Conservation (phyloP, 2,888 invertebrate species). For the Phania funesta region DNA sequence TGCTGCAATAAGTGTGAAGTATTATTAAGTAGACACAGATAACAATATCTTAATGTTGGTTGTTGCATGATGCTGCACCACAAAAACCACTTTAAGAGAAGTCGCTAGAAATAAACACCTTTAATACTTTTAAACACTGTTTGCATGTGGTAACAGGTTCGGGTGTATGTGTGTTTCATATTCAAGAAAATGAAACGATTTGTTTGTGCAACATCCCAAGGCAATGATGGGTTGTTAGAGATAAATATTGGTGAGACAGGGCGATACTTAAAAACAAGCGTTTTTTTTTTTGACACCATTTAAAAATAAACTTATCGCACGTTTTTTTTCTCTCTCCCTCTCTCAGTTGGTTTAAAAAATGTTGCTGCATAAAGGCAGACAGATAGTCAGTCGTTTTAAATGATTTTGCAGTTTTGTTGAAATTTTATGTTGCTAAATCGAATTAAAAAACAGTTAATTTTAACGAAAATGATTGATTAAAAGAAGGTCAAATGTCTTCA, state of each 20-base stretch:
- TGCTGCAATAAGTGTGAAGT: slow-evolving; percentile 59
- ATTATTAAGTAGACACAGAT: slow-evolving; percentile 55
- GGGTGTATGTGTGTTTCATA: not conserved
- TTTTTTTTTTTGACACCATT: slow-evolving; percentile 13
- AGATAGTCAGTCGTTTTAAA: not conserved
- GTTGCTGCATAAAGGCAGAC: slow-evolving; percentile 19
- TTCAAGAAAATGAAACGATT: slow-evolving; percentile 37
- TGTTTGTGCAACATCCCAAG: slow-evolving; percentile 25
- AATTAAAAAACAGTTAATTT: slow-evolving; percentile 67
- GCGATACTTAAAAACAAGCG: not conserved
- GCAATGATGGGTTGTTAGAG: slow-evolving; percentile 54
- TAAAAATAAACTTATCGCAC: not conserved
- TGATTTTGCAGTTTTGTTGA: slow-evolving; percentile 40
- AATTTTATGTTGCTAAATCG: not conserved
- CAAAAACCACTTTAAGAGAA: slow-evolving; percentile 25
- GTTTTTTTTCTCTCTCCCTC: not conserved
- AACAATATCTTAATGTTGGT: slow-evolving; percentile 30
- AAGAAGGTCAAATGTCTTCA: slow-evolving; percentile 68
- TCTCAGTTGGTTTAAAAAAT: not conserved
- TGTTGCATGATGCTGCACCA: slow-evolving; percentile 23
- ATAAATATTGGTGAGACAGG: slow-evolving; percentile 31
- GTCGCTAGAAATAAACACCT: not conserved
- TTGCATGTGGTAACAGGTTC: slow-evolving; percentile 5
- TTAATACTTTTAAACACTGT: not conserved
- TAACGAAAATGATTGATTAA: slow-evolving; percentile 69